A percentile compares a stretch with the other conserved stretches of the same genome.
These are phyloP conservation scores for Zoanthus gigantus DNA, from an alignment of 92 coral and sea anemone species.

Conservation along the genomic window DNA sequence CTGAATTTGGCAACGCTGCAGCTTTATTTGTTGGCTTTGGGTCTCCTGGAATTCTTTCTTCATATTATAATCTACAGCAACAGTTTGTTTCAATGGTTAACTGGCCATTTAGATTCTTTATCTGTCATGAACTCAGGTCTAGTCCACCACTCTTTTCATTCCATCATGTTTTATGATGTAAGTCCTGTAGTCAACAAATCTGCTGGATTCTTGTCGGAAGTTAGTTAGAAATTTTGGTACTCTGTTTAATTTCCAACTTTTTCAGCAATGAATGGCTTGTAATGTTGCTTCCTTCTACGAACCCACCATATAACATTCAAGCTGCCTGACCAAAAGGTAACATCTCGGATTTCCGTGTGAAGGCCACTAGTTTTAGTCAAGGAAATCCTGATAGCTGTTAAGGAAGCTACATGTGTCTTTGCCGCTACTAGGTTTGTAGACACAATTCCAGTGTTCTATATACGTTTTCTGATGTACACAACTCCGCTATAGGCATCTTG, in stretches of 20 bases:
- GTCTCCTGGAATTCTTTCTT: slow-evolving; percentile 14
- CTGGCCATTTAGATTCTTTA: too few species aligned
- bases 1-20: background rate
- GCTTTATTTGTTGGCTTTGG: background rate
- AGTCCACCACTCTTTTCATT: too few species aligned
- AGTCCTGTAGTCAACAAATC: slow-evolving; percentile 62
- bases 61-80: slow-evolving; percentile 13
- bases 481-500: too few species aligned
- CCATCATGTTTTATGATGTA: slow-evolving; percentile 31
- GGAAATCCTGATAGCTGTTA: too few species aligned
- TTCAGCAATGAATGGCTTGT: slow-evolving; percentile 65
- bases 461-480: too few species aligned
- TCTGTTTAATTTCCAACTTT: slow-evolving; percentile 63
- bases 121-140: too few species aligned
- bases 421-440: too few species aligned
- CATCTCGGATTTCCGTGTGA: slow-evolving; percentile 26
- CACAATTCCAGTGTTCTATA: too few species aligned
- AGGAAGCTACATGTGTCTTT: too few species aligned
- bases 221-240: slow-evolving; percentile 50
- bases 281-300: slow-evolving; percentile 59
- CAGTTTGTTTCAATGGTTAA: too few species aligned
- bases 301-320: slow-evolving; percentile 69
- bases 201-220: slow-evolving; percentile 62
- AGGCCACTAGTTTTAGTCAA: slow-evolving; percentile 37
- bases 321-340: slow-evolving; percentile 64